phyloP scores from a whole-genome alignment of 2,888 invertebrate genomes.

The Trachelus iudaicus region DNA sequence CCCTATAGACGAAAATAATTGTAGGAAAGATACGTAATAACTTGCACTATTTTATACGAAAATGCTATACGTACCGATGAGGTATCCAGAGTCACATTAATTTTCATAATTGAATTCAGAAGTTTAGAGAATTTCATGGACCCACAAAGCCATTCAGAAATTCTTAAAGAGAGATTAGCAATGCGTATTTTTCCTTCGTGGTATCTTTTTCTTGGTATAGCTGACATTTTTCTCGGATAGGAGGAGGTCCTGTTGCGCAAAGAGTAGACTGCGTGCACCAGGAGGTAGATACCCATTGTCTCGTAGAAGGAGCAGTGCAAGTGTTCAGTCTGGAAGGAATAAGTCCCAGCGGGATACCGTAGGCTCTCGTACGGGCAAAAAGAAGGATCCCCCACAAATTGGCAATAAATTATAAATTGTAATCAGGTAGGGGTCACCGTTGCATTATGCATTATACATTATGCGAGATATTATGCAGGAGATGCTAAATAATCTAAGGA shows the following conservation, averaged over 20 bases:
- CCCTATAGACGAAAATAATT: constrained; percentile 39
- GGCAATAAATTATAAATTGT: constrained; percentile 51
- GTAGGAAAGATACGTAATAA: constrained; percentile 31
- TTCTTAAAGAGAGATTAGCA: not conserved
- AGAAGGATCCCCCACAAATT: constrained; percentile 37
- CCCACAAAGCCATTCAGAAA: not conserved
- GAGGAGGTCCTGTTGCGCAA: not conserved
- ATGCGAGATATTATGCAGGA: not conserved
- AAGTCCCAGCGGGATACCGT: constrained; percentile 9
- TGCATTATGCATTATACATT: constrained; percentile 44
- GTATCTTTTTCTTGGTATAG: not conserved
- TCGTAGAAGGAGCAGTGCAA: constrained; percentile 8
- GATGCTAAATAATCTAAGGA: not conserved
- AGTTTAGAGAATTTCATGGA: not conserved
- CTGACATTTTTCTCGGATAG: not conserved
- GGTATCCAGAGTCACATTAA: not conserved
- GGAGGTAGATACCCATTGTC: not conserved
- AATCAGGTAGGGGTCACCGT: constrained; percentile 42
- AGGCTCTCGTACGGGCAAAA: constrained; percentile 5
- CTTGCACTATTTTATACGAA: not conserved
- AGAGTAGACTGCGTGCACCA: not conserved
- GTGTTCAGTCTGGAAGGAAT: constrained; percentile 6
- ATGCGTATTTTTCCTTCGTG: not conserved
- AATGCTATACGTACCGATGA: not conserved
- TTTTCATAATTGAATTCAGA: not conserved